Conservation (phyloP, 1,140 invertebrate genomes). For the Penaeus chinensis region DNA sequence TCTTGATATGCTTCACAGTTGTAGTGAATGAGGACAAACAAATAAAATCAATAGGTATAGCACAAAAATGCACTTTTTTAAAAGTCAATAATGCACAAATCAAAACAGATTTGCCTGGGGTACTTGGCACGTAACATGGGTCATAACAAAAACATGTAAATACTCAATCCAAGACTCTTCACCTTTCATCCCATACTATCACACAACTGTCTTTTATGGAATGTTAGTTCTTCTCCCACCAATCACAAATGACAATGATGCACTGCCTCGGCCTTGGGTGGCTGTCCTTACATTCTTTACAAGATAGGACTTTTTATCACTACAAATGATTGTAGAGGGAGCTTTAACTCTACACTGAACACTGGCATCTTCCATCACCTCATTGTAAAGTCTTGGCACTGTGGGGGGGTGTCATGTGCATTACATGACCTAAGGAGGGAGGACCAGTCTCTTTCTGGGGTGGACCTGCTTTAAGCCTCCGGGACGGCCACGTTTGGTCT, state of each 20-base stretch:
- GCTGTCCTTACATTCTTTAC: conserved; percentile 33
- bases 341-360: conserved; percentile 43
- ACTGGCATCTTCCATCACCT: conserved; percentile 54
- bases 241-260: conserved; percentile 32
- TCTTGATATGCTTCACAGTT: conserved; percentile 59
- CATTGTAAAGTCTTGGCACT: conserved; percentile 52
- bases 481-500: conserved; percentile 18
- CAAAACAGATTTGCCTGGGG: conserved; percentile 56
- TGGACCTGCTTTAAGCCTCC: conserved; percentile 20
- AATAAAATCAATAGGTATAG: conserved; percentile 45
- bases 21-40: conserved; percentile 57
- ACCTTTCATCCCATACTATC: conserved; percentile 58
- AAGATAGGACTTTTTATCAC: conserved; percentile 41
- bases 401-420: conserved; percentile 6
- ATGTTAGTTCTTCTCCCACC: conserved; percentile 54
- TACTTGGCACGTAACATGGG: conserved; percentile 60
- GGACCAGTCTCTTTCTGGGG: conserved; percentile 35
- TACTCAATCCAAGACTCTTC: conserved; percentile 51
- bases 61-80: conserved; percentile 45
- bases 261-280: conserved; percentile 35
- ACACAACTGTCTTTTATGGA: conserved; percentile 60
- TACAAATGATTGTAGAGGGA: conserved; percentile 37
- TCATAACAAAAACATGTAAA: conserved; percentile 53
- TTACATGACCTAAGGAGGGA: conserved; percentile 30
- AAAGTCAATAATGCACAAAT: conserved; percentile 53